Percentiles rank a stretch among this genome's conserved stretches.
Conservation (phyloP, 64 coral and sea anemone genomes). For the Montipora cactus region DNA sequence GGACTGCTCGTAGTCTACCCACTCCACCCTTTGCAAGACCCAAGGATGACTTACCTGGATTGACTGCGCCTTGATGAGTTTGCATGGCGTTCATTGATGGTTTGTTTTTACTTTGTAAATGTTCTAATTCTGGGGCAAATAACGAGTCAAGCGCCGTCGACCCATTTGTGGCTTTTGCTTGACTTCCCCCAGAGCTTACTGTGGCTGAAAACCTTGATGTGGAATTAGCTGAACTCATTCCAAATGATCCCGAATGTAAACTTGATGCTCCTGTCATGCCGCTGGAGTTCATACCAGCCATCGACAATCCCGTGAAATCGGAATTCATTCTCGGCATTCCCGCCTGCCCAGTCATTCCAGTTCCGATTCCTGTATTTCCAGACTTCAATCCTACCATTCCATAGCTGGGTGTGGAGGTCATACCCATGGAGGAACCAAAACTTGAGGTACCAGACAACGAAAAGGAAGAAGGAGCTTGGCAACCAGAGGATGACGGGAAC, state of each 20-base stretch:
- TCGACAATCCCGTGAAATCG: not conserved
- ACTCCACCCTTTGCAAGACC: not conserved
- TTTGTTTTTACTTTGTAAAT: conserved; percentile 66
- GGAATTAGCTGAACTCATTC: conserved; percentile 31
- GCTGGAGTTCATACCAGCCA: not conserved
- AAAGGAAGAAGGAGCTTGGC: not conserved
- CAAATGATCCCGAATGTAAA: conserved; percentile 7
- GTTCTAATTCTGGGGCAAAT: conserved; percentile 70
- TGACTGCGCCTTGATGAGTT: not conserved
- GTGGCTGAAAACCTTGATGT: conserved; percentile 4
- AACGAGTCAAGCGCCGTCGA: conserved; percentile 43
- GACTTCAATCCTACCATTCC: conserved; percentile 8
- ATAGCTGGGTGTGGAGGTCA: conserved; percentile 11
- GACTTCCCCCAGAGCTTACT: conserved; percentile 5
- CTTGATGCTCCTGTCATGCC: not conserved
- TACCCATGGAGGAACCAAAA: conserved; percentile 9
- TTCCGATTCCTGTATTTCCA: conserved; percentile 20
- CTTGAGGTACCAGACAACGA: conserved; percentile 6
- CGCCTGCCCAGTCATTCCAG: conserved; percentile 29
- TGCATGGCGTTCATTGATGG: conserved; percentile 59
- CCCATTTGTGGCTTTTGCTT: conserved; percentile 4
- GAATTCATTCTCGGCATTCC: conserved; percentile 11
- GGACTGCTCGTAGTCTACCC: not conserved
- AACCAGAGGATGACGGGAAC: not conserved
- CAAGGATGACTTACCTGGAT: not conserved